phyloP scores from a whole-genome alignment of 2,888 invertebrate species.

The Drosophila basisetae region DNA sequence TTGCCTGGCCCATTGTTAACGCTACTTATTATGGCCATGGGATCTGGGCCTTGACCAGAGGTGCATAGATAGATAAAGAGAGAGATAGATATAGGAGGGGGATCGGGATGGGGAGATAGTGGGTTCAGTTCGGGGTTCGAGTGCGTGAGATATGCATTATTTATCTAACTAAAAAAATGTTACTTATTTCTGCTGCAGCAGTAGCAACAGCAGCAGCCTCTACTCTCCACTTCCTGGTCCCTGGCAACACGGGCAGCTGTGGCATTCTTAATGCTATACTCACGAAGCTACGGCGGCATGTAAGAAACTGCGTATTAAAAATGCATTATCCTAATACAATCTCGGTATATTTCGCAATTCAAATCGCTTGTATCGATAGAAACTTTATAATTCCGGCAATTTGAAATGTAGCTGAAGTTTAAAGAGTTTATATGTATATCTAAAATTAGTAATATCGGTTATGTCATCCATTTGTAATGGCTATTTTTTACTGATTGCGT shows the following conservation, averaged over 20 bases:
- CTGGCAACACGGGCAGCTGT: background rate
- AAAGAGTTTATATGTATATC: background rate
- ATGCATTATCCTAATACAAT: background rate
- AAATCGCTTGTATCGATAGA: background rate
- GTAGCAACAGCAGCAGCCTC: background rate
- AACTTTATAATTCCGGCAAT: background rate
- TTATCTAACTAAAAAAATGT: constrained; percentile 78
- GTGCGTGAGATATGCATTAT: constrained; percentile 85
- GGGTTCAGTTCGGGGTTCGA: constrained; percentile 54
- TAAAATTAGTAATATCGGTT: background rate
- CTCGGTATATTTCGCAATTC: background rate
- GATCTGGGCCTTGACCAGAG: constrained; percentile 68
- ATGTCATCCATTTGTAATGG: background rate
- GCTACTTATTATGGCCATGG: constrained; percentile 70
- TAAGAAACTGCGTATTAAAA: background rate
- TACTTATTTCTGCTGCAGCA: constrained; percentile 52
- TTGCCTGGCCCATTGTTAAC: constrained; percentile 41
- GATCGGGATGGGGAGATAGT: constrained; percentile 16
- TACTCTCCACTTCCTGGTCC: constrained; percentile 65
- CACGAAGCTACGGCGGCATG: background rate
- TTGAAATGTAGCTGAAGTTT: background rate
- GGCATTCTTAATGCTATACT: constrained; percentile 18
- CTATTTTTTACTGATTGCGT: background rate
- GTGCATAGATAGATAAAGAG: background rate
- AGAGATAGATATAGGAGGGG: background rate